Evolutionary conservation across 2,797 vertebrate species (phyloP), one percentile per base, ranked within the genome.

Genomic region (Xiphorhynchus erythropygius): DNA sequence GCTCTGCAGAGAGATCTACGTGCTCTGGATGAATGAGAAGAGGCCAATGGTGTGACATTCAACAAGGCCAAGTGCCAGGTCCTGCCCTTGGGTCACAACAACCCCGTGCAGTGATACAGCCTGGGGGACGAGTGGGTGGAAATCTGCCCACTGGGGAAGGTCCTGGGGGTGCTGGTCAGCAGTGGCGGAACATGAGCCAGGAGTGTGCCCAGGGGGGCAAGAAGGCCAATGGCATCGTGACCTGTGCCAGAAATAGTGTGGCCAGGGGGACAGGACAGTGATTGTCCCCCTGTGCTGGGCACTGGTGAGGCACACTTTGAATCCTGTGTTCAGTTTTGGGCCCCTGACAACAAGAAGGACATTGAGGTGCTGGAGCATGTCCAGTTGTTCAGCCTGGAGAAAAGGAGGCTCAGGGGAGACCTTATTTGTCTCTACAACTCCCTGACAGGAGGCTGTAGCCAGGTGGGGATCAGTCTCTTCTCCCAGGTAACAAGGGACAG

Each of bases 61-160:
- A 39, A 0, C 32, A 39, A 49, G 16, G 4, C 28, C 15, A 5
- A 39, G 37, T n/a, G 42, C 11, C 0, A 0, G 21, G 8, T 46
- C 25, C 24, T 77, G 24, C 21, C 37, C 21, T 39, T 33, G 32
- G 18, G 13, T 27, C 47, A 15, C 57, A 76, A 2, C 14, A 65
- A 4, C 9, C 5, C 19, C 27, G 3, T 24, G 47, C 68, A 75
- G 35, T 1, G 2, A 37, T 65, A 2, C 39, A 39, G 39, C 5
- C 52, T 42, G 30, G 7, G 16, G n/a, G 4, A 41, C 12, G 22
- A 70, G 37, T 7, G 25, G 13, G 16, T 50, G 25, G 28, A 32
- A 56, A 21, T 13, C 30, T 57, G 49, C 25, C 30, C 2, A 3
- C 10, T 1, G 3, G 23, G 9, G 35, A 56, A 25, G 46, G 9